Evolutionary conservation across 2,888 invertebrate genomes (phyloP), one percentile per base, ranked within the genome.

Genomic region (Apoda limacodes): DNA sequence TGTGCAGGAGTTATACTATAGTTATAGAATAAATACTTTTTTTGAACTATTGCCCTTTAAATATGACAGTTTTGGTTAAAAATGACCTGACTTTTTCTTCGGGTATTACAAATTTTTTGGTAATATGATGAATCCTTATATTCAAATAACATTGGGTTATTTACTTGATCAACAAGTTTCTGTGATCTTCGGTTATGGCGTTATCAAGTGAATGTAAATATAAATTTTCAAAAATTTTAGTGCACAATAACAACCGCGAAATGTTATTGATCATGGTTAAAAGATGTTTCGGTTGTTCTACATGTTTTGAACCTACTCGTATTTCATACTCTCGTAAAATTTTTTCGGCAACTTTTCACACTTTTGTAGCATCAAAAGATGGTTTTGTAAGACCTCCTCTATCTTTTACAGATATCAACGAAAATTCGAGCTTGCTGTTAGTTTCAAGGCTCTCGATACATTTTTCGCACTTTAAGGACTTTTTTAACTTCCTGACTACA

Each of bases 401-500:
- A n/a, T 25, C 9, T 25, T 25, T 30, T n/a, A 21, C 7, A 17
- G 17, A 17, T 6, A 17, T 17, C 11, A 12, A 19, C 5, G 27
- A 22, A 4, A 26, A 23, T 10, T n/a, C n/a, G n/a, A n/a, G n/a
- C n/a, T n/a, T n/a, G n/a, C n/a, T n/a, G n/a, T n/a, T n/a, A n/a
- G n/a, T n/a, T n/a, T n/a, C n/a, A 10, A 34, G n/a, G 3, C 22
- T 12, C 13, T 25, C 9, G 3, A 26, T 15, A 9, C 34, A 34
- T 3, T 4, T 17, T 29, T 34, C 29, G 9, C 25, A 34, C 4
- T 12, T 13, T 5, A 34, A 26, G 5, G 4, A 10, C 7, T 30
- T 30, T 32, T 25, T 25, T 19, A 28, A 6, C 22, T 28, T 35
- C 22, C 23, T 22, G 2, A 26, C 25, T 3, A 35, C 35, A 23